Evolutionary conservation across 2,797 vertebrate genomes (phyloP).

Genomic region (Pseudocheirus occidentalis): DNA sequence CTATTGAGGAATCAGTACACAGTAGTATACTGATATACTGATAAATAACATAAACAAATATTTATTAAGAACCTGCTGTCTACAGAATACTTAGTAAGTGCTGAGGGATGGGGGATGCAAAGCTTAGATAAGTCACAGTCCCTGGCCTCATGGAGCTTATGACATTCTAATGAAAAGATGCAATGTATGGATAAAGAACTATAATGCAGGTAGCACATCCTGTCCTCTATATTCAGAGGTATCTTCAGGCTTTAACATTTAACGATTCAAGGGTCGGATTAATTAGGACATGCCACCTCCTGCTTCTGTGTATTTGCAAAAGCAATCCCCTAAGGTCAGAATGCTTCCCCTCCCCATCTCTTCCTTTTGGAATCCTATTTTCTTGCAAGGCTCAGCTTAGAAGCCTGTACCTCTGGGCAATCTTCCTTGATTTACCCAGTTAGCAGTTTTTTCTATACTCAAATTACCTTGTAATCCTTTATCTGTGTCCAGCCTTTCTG

Average conservation of each 20-base stretch:
- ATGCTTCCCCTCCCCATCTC: not conserved
- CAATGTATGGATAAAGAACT: not conserved
- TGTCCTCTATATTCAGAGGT: not conserved
- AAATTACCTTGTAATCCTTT: not conserved
- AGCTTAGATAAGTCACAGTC: not conserved
- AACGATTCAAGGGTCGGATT: not conserved
- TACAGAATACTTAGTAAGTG: not conserved
- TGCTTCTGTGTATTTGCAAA: not conserved
- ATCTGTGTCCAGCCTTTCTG: not conserved
- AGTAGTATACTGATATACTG: too few relatives aligned
- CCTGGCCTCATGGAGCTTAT: not conserved
- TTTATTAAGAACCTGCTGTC: not conserved
- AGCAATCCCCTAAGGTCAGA: not conserved
- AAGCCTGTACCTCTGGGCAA: not conserved
- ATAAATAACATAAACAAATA: too few relatives aligned
- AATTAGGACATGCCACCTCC: not conserved
- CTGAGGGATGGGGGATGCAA: not conserved
- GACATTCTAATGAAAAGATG: not conserved
- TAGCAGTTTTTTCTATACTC: not conserved
- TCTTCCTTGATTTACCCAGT: not conserved
- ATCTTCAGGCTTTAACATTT: not conserved
- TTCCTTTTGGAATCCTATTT: not conserved
- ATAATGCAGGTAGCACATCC: not conserved
- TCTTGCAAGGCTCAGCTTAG: not conserved
- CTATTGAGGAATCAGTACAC: not conserved